Conservation (phyloP, 2,888 invertebrate genomes). For the Epistrophe eligans region DNA sequence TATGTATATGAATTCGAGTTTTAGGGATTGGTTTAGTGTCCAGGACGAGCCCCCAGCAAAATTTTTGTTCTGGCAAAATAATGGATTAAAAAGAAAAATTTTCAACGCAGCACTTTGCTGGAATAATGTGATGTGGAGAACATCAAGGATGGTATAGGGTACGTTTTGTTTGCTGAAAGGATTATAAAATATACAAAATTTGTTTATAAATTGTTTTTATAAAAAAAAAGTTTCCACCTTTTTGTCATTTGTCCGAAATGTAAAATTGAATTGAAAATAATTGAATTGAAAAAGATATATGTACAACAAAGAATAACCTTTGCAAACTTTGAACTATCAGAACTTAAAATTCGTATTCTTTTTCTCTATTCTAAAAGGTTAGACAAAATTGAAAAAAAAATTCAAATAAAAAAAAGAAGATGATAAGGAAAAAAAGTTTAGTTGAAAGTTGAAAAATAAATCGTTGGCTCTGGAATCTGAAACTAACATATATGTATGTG, state of each 20-base stretch:
- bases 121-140: not conserved
- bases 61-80: not conserved
- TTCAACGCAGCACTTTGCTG: constrained; percentile 23
- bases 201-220: constrained; percentile 12
- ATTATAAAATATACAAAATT: constrained; percentile 8
- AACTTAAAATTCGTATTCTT: not conserved
- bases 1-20: constrained; percentile 21
- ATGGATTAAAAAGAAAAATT: constrained; percentile 16
- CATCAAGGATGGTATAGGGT: not conserved
- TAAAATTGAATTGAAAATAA: not conserved
- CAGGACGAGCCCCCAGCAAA: not conserved
- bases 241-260: not conserved
- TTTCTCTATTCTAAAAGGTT: not conserved
- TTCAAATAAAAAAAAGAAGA: no score
- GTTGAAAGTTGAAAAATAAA: no score
- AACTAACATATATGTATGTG: no score
- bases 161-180: not conserved
- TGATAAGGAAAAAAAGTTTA: no score
- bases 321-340: not conserved
- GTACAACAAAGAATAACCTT: not conserved
- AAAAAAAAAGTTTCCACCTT: not conserved
- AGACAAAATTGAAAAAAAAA: no score
- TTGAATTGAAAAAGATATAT: not conserved
- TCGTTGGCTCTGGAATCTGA: no score
- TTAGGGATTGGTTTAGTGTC: constrained; percentile 11